A percentile compares a stretch with the other conserved stretches of the same genome.
Evolutionary conservation across 2,888 invertebrate genomes (phyloP).

Genomic region (Xanthia icteritia): DNA sequence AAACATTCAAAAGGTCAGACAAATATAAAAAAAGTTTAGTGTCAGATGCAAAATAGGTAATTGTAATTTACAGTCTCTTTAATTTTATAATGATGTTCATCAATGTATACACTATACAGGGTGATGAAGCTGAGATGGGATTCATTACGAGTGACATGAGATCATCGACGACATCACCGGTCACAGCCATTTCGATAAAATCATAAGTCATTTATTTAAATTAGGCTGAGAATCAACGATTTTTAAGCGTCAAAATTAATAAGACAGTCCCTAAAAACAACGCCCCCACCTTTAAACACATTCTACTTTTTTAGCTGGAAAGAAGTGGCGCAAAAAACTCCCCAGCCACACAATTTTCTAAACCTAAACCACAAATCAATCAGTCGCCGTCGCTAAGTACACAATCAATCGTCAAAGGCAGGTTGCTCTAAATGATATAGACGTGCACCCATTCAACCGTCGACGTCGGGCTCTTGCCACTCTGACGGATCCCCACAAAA

Average conservation of each 20-base stretch:
- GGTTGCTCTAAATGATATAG: constrained; percentile 55
- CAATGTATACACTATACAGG: background rate
- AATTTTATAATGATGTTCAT: no score
- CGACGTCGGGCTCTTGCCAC: constrained; percentile 33
- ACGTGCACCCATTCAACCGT: constrained; percentile 40
- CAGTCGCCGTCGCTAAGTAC: constrained; percentile 35
- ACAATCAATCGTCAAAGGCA: constrained; percentile 1
- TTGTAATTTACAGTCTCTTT: no score
- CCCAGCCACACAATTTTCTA: no score
- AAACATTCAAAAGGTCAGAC: background rate
- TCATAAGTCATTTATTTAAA: no score
- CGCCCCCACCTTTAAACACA: no score
- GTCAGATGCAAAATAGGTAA: background rate
- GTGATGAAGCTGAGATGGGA: background rate
- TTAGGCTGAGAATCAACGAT: no score
- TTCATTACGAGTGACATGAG: background rate
- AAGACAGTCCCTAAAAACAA: no score
- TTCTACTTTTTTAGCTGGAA: no score
- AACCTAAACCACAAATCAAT: constrained; percentile 28
- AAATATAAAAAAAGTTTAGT: no score
- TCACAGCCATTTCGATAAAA: background rate
- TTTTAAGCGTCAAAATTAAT: no score
- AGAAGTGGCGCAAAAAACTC: no score
- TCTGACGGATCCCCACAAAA: constrained; percentile 42
- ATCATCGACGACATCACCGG: background rate